A percentile compares a stretch with the other conserved stretches of the same genome.
phyloP scores from a whole-genome alignment of 92 coral and sea anemone species.

The Virgularia gustaviana region DNA sequence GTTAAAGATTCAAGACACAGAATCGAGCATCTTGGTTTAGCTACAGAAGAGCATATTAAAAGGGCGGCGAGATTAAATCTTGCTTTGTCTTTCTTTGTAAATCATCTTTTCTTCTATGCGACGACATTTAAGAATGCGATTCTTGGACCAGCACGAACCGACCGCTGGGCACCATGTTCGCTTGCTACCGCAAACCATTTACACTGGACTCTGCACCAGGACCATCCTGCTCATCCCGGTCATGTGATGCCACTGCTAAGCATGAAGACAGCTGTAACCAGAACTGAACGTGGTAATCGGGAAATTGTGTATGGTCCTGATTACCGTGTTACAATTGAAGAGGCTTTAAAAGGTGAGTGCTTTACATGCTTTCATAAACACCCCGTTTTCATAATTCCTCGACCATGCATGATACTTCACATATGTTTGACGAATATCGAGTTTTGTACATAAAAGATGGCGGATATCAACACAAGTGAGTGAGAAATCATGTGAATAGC shows the following conservation, averaged over 20 bases:
- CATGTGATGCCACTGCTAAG: constrained; percentile 51
- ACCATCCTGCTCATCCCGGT: constrained; percentile 52
- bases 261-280: constrained; percentile 59
- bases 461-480: no score
- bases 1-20: no score
- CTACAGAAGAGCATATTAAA: constrained; percentile 36
- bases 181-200: constrained; percentile 51
- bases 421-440: no score
- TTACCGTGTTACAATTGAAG: constrained; percentile 48
- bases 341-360: constrained; percentile 58
- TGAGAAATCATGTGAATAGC: no score
- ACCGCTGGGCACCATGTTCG: constrained; percentile 67
- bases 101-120: constrained; percentile 58
- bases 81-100: constrained; percentile 62
- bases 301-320: constrained; percentile 55
- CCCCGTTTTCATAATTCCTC: no score
- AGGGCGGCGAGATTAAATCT: constrained; percentile 54
- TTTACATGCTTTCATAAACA: no score
- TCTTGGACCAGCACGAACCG: constrained; percentile 60
- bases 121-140: constrained; percentile 37
- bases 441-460: no score
- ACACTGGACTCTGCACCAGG: constrained; percentile 61
- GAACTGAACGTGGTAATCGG: constrained; percentile 39
- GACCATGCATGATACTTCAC: no score
- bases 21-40: constrained; percentile 59